A percentile compares a stretch with the other conserved stretches of the same genome.
These are phyloP conservation scores for Sturmia bella DNA, from an alignment of 2,888 invertebrate species.

Conservation along the genomic window DNA sequence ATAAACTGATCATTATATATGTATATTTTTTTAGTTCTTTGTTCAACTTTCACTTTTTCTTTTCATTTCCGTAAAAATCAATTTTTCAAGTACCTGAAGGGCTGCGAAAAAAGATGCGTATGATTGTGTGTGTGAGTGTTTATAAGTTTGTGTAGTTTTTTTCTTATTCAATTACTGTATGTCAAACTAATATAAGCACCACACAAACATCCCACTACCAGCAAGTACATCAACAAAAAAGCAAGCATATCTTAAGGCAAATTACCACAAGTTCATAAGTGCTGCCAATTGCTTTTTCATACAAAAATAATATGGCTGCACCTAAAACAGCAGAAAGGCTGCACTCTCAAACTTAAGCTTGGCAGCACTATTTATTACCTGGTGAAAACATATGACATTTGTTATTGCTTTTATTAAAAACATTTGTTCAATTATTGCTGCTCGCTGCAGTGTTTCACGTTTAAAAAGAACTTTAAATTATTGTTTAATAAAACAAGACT, in stretches of 20 bases:
- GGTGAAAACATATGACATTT: neutral
- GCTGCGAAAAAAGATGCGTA: neutral
- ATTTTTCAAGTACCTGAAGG: constrained; percentile 56
- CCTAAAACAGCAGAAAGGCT: too few species aligned
- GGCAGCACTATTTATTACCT: neutral
- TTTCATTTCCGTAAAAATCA: constrained; percentile 63
- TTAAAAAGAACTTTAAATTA: too few species aligned
- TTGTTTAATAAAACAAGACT: too few species aligned
- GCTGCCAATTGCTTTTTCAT: too few species aligned
- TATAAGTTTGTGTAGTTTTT: constrained; percentile 22
- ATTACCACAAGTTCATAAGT: too few species aligned
- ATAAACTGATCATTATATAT: neutral
- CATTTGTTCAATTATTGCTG: too few species aligned
- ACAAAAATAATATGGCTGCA: too few species aligned
- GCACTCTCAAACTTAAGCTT: neutral
- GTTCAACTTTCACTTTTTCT: constrained; percentile 36
- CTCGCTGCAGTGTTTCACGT: too few species aligned
- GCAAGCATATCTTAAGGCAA: neutral
- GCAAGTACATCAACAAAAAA: neutral
- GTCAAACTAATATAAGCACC: constrained; percentile 42
- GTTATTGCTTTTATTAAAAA: neutral
- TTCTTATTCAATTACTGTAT: constrained; percentile 44
- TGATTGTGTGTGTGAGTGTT: constrained; percentile 35
- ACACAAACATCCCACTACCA: neutral
- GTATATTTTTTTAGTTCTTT: constrained; percentile 21